Conservation (phyloP, 2,113 vertebrate genomes). For the Eleginops maclovinus region DNA sequence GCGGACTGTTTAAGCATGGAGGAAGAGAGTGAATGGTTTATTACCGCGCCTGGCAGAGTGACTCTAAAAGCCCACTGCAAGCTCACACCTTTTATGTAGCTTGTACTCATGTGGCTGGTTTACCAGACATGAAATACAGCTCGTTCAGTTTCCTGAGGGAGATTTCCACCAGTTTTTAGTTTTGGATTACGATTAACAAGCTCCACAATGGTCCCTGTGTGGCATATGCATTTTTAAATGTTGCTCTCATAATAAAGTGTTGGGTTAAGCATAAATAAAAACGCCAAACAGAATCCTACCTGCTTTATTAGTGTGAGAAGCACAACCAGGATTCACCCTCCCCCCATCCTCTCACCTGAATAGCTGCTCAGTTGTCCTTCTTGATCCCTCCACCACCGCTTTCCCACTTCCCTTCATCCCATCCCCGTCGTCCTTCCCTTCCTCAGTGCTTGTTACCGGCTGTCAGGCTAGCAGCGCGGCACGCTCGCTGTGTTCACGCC, state of each 20-base stretch:
- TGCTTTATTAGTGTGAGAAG: slow-evolving; percentile 58
- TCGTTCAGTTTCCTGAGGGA: slow-evolving; percentile 40
- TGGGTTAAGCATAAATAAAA: slow-evolving; percentile 42
- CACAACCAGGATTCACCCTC: not conserved
- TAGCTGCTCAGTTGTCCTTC: slow-evolving; percentile 60
- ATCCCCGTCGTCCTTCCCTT: slow-evolving; percentile 42
- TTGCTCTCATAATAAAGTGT: slow-evolving; percentile 24
- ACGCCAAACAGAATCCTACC: slow-evolving; percentile 20
- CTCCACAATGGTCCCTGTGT: slow-evolving; percentile 21
- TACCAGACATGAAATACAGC: slow-evolving; percentile 40
- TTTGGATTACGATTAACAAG: slow-evolving; percentile 38
- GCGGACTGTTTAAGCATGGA: slow-evolving; percentile 61
- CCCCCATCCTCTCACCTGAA: slow-evolving; percentile 48
- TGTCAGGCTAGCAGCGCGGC: slow-evolving; percentile 64
- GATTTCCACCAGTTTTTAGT: not conserved
- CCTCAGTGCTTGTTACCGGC: slow-evolving; percentile 63
- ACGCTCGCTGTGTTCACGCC: slow-evolving; percentile 65
- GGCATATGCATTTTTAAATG: slow-evolving; percentile 18
- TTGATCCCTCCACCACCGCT: slow-evolving; percentile 66
- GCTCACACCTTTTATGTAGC: slow-evolving; percentile 58
- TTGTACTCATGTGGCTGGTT: slow-evolving; percentile 47
- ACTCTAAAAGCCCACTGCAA: slow-evolving; percentile 61
- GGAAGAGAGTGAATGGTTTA: slow-evolving; percentile 61
- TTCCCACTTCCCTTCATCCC: slow-evolving; percentile 59
- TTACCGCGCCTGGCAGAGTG: slow-evolving; percentile 56